A percentile compares a stretch with the other conserved stretches of the same genome.
Conservation (phyloP, 2,797 vertebrate genomes). For the Chloroceryle inda region DNA sequence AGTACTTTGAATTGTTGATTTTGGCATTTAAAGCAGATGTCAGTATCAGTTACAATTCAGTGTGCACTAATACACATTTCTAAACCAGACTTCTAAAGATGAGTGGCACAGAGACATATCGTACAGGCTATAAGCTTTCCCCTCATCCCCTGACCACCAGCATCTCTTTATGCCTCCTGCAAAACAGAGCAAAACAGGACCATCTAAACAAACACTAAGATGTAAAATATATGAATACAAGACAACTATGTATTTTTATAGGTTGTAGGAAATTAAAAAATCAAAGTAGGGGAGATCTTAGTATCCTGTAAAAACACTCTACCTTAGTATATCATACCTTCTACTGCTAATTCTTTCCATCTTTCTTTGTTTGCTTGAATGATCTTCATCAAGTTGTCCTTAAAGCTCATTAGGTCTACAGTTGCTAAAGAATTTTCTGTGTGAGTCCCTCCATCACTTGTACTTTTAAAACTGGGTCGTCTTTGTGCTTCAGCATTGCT, state of each 20-base stretch:
- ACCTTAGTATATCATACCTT: slow-evolving; percentile 82
- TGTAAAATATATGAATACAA: not conserved
- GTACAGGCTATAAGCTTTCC: not conserved
- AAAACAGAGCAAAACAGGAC: not conserved
- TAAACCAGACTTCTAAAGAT: not conserved
- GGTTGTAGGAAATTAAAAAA: not conserved
- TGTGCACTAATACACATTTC: not conserved
- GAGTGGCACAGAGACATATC: not conserved
- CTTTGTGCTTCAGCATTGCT: slow-evolving; percentile 70
- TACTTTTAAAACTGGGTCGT: slow-evolving; percentile 81
- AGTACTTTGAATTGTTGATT: slow-evolving; percentile 28
- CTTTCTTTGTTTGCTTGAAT: slow-evolving; percentile 94
- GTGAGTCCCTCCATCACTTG: slow-evolving; percentile 76
- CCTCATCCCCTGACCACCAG: not conserved
- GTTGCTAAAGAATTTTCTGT: slow-evolving; percentile 89
- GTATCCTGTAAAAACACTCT: not conserved
- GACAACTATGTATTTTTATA: not conserved
- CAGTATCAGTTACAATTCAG: not conserved
- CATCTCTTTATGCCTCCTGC: not conserved
- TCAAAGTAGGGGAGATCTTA: not conserved
- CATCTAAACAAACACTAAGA: not conserved
- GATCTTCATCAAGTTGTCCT: slow-evolving; percentile 87
- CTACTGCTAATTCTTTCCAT: slow-evolving; percentile 94
- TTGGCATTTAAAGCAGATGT: slow-evolving; percentile 46
- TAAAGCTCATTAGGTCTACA: slow-evolving; percentile 90